These are phyloP conservation scores for Aphelenchoides besseyi DNA, from an alignment of 1,140 invertebrate genomes.

Conservation along the genomic window DNA sequence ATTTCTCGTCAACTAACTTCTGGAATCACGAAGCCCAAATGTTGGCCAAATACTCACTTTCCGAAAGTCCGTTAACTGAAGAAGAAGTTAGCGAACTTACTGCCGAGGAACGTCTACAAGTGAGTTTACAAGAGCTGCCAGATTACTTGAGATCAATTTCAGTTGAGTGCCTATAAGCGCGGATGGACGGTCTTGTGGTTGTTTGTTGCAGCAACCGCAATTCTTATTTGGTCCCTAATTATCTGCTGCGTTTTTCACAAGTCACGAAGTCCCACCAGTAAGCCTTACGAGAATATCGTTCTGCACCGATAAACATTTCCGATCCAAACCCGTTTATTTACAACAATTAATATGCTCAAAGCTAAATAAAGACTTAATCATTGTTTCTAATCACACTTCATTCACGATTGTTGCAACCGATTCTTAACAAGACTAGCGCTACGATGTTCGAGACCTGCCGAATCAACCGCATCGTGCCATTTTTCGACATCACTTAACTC, in stretches of 20 bases:
- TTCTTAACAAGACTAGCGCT: conserved; percentile 27
- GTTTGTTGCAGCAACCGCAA: conserved; percentile 49
- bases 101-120: conserved; percentile 33
- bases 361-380: background rate
- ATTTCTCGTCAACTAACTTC: conserved; percentile 54
- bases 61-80: conserved; percentile 29
- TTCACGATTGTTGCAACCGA: conserved; percentile 24
- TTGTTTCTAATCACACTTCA: conserved; percentile 16
- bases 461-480: conserved; percentile 37
- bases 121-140: too few relatives aligned
- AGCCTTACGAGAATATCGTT: conserved; percentile 37
- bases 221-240: conserved; percentile 52
- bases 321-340: background rate
- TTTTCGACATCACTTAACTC: conserved; percentile 56
- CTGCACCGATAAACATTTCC: background rate
- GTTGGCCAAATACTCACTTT: conserved; percentile 45
- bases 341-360: conserved; percentile 9
- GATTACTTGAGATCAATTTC: too few relatives aligned
- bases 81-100: conserved; percentile 50
- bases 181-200: conserved; percentile 60
- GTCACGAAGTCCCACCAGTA: conserved; percentile 34
- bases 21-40: conserved; percentile 61
- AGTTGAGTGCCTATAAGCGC: conserved; percentile 49
- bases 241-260: conserved; percentile 52
- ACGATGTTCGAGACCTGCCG: conserved; percentile 35